Conservation (phyloP, 2,797 vertebrate species). For the Toxotes lorentzi region DNA sequence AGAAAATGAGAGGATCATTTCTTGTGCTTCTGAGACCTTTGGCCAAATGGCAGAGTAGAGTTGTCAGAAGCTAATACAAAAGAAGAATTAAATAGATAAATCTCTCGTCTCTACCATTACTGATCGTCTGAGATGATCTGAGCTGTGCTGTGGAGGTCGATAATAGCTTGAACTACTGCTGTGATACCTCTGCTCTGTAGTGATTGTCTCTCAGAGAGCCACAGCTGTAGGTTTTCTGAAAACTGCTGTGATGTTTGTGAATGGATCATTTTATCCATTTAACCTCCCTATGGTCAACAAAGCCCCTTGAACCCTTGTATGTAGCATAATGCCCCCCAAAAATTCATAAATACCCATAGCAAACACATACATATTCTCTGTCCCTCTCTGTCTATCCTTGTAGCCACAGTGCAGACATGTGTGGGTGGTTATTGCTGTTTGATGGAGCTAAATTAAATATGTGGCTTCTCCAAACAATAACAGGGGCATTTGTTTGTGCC, state of each 20-base stretch:
- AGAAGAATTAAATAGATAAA: slow-evolving; percentile 83
- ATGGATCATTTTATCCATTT: slow-evolving; percentile 22
- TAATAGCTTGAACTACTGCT: slow-evolving; percentile 52
- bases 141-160: slow-evolving; percentile 44
- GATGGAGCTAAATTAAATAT: slow-evolving; percentile 57
- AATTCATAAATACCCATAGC: slow-evolving; percentile 13
- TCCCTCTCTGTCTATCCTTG: slow-evolving; percentile 11
- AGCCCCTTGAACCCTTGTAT: neutral
- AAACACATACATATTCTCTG: slow-evolving; percentile 5
- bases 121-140: slow-evolving; percentile 31
- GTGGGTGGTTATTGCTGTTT: slow-evolving; percentile 66
- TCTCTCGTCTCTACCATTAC: slow-evolving; percentile 71
- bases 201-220: slow-evolving; percentile 16
- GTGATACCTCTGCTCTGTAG: slow-evolving; percentile 6
- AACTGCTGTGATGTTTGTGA: slow-evolving; percentile 23
- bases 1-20: slow-evolving; percentile 45
- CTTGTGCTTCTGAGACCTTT: slow-evolving; percentile 42
- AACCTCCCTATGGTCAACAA: slow-evolving; percentile 31
- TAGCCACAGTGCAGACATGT: slow-evolving; percentile 36
- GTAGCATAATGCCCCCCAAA: neutral
- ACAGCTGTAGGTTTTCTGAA: slow-evolving; percentile 10
- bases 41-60: slow-evolving; percentile 72
- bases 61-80: slow-evolving; percentile 76
- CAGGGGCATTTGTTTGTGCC: slow-evolving; percentile 42
- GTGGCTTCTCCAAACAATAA: slow-evolving; percentile 52